Conservation (phyloP, 2,797 vertebrate genomes). For the Amazonetta brasiliensis region DNA sequence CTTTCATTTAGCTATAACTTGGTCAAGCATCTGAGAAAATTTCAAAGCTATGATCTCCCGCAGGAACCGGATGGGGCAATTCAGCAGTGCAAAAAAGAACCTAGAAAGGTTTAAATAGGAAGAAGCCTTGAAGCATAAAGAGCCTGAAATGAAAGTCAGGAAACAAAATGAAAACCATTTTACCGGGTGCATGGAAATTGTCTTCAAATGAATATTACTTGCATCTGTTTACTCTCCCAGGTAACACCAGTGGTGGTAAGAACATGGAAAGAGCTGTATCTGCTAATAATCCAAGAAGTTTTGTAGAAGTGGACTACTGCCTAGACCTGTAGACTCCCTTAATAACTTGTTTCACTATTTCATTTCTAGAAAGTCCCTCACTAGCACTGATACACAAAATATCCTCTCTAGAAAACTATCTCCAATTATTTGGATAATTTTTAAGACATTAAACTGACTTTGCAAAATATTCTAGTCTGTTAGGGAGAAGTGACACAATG, state of each 20-base stretch:
- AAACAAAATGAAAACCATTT: not conserved
- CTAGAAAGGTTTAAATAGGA: not conserved
- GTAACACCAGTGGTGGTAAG: not conserved
- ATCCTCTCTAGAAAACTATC: rapidly evolving
- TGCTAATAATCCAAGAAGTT: not conserved
- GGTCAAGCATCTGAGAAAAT: not conserved
- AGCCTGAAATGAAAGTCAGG: not conserved
- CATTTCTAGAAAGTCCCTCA: not conserved
- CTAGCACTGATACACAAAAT: not conserved
- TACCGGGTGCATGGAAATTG: not conserved
- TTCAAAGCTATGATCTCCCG: not conserved
- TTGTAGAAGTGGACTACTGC: not conserved
- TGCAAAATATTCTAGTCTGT: not conserved
- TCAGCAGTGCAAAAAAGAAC: not conserved
- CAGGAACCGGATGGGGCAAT: not conserved
- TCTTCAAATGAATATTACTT: not conserved
- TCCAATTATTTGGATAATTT: not conserved
- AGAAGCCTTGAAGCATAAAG: not conserved
- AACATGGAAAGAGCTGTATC: not conserved
- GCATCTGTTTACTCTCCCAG: too few species aligned
- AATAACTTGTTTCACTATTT: not conserved
- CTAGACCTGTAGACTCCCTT: not conserved
- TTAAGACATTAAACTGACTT: not conserved
- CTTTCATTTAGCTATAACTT: too few species aligned
- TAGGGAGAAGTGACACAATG: not conserved